Percentiles rank a stretch among this genome's conserved stretches.
These are phyloP conservation scores for Pseudachorutes palmiensis DNA, from an alignment of 1,140 invertebrate species.

Conservation along the genomic window DNA sequence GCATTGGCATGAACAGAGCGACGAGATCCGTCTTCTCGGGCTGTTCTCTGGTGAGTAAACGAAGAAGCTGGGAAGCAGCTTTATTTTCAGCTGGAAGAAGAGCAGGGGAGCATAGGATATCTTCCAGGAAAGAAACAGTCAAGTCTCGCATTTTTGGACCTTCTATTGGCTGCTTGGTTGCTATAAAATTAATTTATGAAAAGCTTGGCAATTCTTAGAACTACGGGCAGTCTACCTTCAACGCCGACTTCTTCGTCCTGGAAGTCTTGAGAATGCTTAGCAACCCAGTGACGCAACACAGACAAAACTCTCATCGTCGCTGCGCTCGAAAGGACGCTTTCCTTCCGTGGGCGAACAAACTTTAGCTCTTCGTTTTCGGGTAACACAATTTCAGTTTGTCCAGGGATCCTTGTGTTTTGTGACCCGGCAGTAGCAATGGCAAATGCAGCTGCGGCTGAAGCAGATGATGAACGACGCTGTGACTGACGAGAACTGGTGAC, in stretches of 20 bases:
- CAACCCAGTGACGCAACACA: constrained; percentile 71
- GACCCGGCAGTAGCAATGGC: constrained; percentile 46
- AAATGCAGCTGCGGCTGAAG: constrained; percentile 80
- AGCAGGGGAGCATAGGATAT: constrained; percentile 74
- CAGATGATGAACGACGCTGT: constrained; percentile 80
- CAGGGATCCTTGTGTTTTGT: constrained; percentile 27
- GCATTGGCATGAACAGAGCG: constrained; percentile 49
- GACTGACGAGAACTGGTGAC: constrained; percentile 87
- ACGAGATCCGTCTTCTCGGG: constrained; percentile 8
- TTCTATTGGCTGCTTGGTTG: constrained; percentile 44
- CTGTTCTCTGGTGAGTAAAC: constrained; percentile 54
- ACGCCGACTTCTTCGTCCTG: neutral
- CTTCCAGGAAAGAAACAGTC: constrained; percentile 79
- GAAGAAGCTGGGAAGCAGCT: constrained; percentile 68
- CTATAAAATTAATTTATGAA: too few relatives aligned
- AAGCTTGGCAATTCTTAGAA: too few relatives aligned
- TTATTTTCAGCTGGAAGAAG: constrained; percentile 84
- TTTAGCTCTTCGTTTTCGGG: constrained; percentile 38
- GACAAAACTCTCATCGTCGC: constrained; percentile 88
- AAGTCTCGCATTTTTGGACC: constrained; percentile 64
- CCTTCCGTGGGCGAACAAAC: constrained; percentile 51
- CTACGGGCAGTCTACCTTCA: too few relatives aligned
- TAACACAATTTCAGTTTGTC: constrained; percentile 36
- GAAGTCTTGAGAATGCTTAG: constrained; percentile 54
- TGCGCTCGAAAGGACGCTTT: constrained; percentile 81